These are phyloP conservation scores for Clitarchus hookeri DNA, from an alignment of 2,888 invertebrate species.

Conservation along the genomic window DNA sequence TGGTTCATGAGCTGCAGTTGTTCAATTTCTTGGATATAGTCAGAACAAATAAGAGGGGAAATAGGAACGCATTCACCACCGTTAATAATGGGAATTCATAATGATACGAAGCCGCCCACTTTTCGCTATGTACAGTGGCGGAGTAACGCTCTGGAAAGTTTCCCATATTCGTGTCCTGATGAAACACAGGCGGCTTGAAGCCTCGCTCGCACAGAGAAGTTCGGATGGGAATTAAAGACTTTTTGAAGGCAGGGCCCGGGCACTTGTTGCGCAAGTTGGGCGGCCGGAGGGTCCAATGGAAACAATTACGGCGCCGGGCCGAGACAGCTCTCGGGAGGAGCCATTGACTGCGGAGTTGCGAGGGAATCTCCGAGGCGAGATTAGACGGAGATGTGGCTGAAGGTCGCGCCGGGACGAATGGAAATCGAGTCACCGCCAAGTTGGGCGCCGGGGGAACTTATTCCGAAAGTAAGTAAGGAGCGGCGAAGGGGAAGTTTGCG, in stretches of 20 bases:
- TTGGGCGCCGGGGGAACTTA: neutral
- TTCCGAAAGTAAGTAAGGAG: no score
- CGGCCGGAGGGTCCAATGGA: neutral
- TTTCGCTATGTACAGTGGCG: no score
- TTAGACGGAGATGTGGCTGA: neutral
- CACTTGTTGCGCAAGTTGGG: neutral
- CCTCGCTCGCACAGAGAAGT: neutral
- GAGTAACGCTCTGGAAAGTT: neutral
- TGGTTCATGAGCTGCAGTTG: no score
- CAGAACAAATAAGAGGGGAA: no score
- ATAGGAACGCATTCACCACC: no score
- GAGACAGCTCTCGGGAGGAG: neutral
- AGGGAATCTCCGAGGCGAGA: neutral
- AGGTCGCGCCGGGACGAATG: neutral
- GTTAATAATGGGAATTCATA: no score
- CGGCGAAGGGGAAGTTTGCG: conserved; percentile 4
- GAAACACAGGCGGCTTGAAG: neutral
- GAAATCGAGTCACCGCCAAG: neutral
- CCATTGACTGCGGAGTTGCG: neutral
- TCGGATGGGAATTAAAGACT: neutral
- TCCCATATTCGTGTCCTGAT: neutral
- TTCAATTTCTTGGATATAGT: no score
- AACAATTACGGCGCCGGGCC: neutral
- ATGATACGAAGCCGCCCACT: no score
- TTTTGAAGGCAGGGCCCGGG: neutral